Evolutionary conservation across 2,113 vertebrate species (phyloP), one percentile per base, ranked within the genome.

Genomic region (Paramormyrops kingsleyae): DNA sequence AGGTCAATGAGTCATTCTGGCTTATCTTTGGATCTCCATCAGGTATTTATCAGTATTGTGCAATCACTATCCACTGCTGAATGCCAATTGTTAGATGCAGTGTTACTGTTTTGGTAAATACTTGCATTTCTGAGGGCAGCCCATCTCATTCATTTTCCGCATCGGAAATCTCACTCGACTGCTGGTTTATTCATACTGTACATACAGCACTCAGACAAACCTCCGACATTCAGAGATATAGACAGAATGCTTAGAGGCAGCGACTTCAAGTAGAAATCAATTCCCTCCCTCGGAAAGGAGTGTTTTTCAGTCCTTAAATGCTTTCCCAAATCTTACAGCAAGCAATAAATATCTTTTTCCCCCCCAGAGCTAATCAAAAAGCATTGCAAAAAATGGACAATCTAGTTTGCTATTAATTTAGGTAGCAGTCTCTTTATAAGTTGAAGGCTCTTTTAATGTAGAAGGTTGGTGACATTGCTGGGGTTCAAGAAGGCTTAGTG

Each of bases 241-340:
- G 27, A 39, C 24, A 52, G 85, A 53, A 52, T 52, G 10, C 3
- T 87, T 52, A 87, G 15, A 87, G 15, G 85, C 12, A 85, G 21
- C 19, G 2, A n/a, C 4, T 49, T 52, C 15, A 53, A 87, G 42
- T 87, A 87, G n/a, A 87, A 87, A 87, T 85, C 83, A 85, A 49
- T 49, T 27, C 21, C 12, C 83, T 24, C 21, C 24, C 24, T 31
- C 3, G 3, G 24, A 35, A 31, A n/a, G 6, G 84, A 52, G n/a
- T 31, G 49, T 27, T 50, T 87, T 87, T 52, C 46, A 53, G 85
- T 87, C 85, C 21, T 84, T 84, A 87, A 87, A 87, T 35, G 24
- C 24, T 87, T 87, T 52, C 24, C n/a, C 10, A 87, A 52, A 87
- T 31, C 47, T 87, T 27, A 52, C 10, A 87, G 49, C 24, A 35